Conservation (phyloP, 2,113 vertebrate genomes). For the Passer domesticus region DNA sequence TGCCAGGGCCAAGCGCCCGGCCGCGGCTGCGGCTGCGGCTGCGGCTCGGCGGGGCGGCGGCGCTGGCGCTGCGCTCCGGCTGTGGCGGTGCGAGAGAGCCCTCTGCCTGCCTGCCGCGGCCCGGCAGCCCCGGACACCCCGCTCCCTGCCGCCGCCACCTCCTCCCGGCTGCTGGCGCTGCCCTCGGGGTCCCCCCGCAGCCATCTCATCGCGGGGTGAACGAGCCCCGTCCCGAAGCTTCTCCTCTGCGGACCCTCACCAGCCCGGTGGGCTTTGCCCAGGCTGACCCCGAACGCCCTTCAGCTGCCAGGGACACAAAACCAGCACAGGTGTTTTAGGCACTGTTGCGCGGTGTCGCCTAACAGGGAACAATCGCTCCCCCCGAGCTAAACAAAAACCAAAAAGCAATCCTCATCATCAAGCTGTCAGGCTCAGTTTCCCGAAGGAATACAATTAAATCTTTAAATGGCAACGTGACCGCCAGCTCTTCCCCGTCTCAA, state of each 20-base stretch:
- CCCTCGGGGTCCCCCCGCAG: neutral
- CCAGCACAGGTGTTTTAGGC: neutral
- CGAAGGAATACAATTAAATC: neutral
- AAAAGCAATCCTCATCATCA: neutral
- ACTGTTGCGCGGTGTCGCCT: neutral
- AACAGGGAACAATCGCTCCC: neutral
- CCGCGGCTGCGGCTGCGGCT: neutral
- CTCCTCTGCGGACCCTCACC: neutral
- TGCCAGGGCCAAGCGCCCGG: fast-evolving
- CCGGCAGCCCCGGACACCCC: neutral
- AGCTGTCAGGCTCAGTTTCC: neutral
- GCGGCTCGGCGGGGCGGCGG: fast-evolving
- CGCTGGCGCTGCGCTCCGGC: neutral
- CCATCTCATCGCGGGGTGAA: neutral
- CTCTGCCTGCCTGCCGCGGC: constrained; percentile 5
- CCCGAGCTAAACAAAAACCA: neutral
- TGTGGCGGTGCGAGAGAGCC: neutral
- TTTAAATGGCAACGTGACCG: neutral
- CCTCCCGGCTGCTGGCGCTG: neutral
- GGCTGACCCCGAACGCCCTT: neutral
- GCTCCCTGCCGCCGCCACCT: fast-evolving
- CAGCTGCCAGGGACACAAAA: neutral
- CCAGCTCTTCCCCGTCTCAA: neutral
- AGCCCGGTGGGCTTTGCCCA: neutral
- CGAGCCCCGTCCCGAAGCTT: neutral